A percentile compares a stretch with the other conserved stretches of the same genome.
Conservation (phyloP, 2,797 vertebrate genomes). For the Heliangelus exortis region DNA sequence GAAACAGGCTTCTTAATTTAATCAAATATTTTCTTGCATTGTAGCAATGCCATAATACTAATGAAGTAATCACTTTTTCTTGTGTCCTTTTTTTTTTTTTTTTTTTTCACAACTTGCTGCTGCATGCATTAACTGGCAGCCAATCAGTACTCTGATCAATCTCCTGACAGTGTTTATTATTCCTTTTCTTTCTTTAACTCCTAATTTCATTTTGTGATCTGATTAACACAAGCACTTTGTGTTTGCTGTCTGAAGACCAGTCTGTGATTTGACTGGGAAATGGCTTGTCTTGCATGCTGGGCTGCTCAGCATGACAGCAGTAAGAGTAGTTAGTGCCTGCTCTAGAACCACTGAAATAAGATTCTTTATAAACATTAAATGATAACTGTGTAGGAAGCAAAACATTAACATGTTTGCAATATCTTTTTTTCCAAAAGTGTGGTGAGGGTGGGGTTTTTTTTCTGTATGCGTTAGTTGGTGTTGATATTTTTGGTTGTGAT, state of each 20-base stretch:
- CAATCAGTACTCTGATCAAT: background rate
- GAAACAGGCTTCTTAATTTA: background rate
- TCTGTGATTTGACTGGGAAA: background rate
- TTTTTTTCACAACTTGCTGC: background rate
- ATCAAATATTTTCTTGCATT: background rate
- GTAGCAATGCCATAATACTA: background rate
- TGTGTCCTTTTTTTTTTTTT: background rate
- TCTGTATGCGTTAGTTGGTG: background rate
- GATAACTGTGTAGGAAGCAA: background rate
- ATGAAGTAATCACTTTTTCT: background rate
- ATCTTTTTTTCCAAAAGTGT: background rate
- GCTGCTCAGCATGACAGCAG: background rate
- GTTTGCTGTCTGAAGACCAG: background rate
- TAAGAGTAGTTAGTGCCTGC: background rate
- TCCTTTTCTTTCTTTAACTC: background rate
- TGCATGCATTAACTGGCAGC: background rate
- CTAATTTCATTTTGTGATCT: background rate
- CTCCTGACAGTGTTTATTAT: background rate
- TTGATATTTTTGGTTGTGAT: too few species aligned
- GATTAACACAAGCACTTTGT: background rate
- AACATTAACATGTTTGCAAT: background rate
- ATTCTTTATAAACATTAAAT: background rate
- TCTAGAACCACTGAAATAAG: background rate
- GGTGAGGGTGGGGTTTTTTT: background rate
- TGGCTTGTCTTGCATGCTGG: background rate